Evolutionary conservation across 37 sponge, comb jelly and placozoan species (phyloP).

Genomic region (Tethya wilhelma): DNA sequence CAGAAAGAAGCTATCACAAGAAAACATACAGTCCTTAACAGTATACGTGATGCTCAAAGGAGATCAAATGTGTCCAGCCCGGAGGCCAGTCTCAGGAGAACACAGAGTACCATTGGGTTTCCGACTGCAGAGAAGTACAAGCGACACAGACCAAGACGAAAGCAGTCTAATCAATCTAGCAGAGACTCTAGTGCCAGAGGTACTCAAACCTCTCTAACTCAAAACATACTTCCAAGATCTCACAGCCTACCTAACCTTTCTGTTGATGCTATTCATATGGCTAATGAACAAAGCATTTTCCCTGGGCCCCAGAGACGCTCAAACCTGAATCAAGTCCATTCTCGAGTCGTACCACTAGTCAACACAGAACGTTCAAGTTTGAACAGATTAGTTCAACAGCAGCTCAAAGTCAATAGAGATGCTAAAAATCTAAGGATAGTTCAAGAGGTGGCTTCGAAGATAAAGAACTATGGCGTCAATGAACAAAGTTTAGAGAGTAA

Average conservation of each 20-base stretch:
- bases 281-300: neutral
- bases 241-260: constrained; percentile 27
- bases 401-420: neutral
- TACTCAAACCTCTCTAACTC: neutral
- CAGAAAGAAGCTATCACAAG: too few relatives aligned
- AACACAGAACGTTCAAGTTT: constrained; percentile 19
- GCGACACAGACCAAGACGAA: too few relatives aligned
- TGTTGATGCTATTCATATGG: neutral
- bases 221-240: neutral
- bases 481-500: neutral
- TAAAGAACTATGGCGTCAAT: constrained; percentile 25
- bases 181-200: neutral
- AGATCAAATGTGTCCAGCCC: too few relatives aligned
- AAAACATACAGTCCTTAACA: too few relatives aligned
- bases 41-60: too few relatives aligned
- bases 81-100: neutral
- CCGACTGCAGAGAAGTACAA: constrained; percentile 16
- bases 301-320: neutral
- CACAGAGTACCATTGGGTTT: constrained; percentile 40
- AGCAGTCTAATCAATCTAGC: too few relatives aligned
- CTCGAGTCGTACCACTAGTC: neutral
- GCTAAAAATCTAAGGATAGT: neutral
- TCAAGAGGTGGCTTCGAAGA: neutral
- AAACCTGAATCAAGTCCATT: constrained; percentile 13
- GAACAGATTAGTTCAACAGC: neutral